phyloP scores from a whole-genome alignment of 2,113 vertebrate species.

The Trichomycterus rosablanca region DNA sequence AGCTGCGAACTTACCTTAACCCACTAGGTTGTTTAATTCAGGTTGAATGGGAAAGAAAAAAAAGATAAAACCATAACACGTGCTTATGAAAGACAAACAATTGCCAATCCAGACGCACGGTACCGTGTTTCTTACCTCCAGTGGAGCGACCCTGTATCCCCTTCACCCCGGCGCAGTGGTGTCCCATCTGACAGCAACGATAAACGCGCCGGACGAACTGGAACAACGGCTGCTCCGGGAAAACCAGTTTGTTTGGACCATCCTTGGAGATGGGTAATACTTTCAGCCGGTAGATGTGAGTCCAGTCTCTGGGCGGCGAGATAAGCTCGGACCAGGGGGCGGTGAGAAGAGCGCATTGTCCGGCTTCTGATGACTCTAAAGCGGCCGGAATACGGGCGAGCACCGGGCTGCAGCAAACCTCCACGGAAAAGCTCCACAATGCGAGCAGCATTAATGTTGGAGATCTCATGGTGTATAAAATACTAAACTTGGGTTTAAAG shows the following conservation, averaged over 20 bases:
- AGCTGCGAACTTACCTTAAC: no score
- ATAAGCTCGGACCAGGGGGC: conserved; percentile 57
- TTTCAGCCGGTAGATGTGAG: conserved; percentile 50
- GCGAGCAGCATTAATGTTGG: not conserved
- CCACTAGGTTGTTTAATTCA: no score
- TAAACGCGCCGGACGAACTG: conserved; percentile 64
- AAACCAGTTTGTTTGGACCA: conserved; percentile 46
- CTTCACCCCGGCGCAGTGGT: conserved; percentile 59
- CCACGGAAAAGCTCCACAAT: not conserved
- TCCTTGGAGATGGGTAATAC: conserved; percentile 44
- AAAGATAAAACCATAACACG: no score
- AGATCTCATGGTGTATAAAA: not conserved
- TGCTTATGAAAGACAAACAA: no score
- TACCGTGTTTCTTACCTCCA: conserved; percentile 51
- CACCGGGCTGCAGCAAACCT: not conserved
- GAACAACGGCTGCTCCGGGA: conserved; percentile 66
- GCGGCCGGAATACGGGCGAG: not conserved
- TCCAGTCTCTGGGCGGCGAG: conserved; percentile 14
- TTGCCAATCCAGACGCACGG: not conserved
- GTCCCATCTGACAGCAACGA: conserved; percentile 66
- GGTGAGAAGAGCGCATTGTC: conserved; percentile 54
- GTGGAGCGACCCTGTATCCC: conserved; percentile 66
- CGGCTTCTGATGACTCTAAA: conserved; percentile 34
- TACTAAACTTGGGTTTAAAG: no score
- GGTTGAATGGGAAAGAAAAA: no score